Percentiles rank a stretch among this genome's conserved stretches.
Conservation (phyloP, 1,140 invertebrate species). For the Temnothorax nylanderi region DNA sequence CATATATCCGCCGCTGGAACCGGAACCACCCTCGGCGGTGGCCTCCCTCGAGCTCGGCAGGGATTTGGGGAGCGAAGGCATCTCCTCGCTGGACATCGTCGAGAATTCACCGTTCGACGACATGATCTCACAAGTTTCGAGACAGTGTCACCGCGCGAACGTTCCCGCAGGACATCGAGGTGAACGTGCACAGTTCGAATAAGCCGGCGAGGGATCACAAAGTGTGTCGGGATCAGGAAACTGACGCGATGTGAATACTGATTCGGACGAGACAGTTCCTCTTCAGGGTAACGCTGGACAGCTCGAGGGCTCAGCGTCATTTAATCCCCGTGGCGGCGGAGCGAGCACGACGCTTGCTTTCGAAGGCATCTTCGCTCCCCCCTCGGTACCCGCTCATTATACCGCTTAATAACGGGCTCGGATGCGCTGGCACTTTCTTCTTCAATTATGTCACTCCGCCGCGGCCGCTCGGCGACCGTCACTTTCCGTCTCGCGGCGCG, state of each 20-base stretch:
- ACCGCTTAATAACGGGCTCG: slow-evolving; percentile 70
- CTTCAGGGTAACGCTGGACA: slow-evolving; percentile 3
- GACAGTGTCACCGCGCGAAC: not conserved
- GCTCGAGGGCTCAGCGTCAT: slow-evolving; percentile 24
- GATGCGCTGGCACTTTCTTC: slow-evolving; percentile 70
- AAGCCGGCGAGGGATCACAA: not conserved
- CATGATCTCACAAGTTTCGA: slow-evolving; percentile 70
- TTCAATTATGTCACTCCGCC: slow-evolving; percentile 72
- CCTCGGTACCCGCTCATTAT: slow-evolving; percentile 35
- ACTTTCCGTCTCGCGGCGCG: slow-evolving; percentile 56
- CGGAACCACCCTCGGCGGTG: slow-evolving; percentile 82
- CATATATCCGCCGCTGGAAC: slow-evolving; percentile 79
- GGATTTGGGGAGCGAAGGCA: slow-evolving; percentile 82
- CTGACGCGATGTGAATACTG: not conserved
- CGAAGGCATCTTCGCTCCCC: slow-evolving; percentile 42
- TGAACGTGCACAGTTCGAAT: not conserved
- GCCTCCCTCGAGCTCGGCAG: slow-evolving; percentile 83
- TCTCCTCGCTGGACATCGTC: slow-evolving; percentile 83
- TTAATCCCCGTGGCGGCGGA: not conserved
- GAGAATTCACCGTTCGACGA: slow-evolving; percentile 84
- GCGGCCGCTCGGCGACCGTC: slow-evolving; percentile 37
- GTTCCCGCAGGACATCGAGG: not conserved
- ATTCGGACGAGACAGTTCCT: not conserved
- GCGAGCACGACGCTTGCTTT: slow-evolving; percentile 21
- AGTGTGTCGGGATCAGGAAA: not conserved